phyloP scores from a whole-genome alignment of 2,113 vertebrate genomes.

The Fukomys damarensis region DNA sequence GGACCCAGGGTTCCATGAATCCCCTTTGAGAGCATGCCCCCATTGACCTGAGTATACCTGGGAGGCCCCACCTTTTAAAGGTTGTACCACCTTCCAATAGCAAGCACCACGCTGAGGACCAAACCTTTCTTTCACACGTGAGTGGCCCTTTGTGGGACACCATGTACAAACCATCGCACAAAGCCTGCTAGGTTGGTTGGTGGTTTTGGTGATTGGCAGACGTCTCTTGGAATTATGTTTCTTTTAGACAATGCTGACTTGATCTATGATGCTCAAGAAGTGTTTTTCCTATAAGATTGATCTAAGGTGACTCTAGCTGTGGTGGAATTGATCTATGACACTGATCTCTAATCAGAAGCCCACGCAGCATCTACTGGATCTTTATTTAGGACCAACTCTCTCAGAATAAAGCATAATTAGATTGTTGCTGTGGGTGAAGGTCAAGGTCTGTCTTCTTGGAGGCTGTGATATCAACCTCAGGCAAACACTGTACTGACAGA shows the following conservation, averaged over 20 bases:
- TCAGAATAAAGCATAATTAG: conserved; percentile 13
- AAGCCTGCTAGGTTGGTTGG: not conserved
- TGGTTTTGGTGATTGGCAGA: not conserved
- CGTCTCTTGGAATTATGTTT: not conserved
- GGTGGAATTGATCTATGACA: not conserved
- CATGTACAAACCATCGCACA: not conserved
- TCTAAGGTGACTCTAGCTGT: not conserved
- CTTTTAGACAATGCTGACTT: not conserved
- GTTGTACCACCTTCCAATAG: not conserved
- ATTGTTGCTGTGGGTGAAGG: not conserved
- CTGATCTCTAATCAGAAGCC: not conserved
- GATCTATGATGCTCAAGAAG: not conserved
- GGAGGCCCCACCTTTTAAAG: not conserved
- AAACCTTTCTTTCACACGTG: too few relatives aligned
- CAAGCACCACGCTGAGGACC: not conserved
- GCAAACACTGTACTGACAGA: not conserved
- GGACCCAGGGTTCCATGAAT: not conserved
- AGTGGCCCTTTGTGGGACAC: not conserved
- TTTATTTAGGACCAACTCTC: conserved; percentile 15
- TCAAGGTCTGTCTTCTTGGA: not conserved
- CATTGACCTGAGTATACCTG: not conserved
- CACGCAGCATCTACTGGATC: not conserved
- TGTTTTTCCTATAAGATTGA: not conserved
- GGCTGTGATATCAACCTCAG: not conserved
- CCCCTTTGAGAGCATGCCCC: not conserved